Percentiles rank a stretch among this genome's conserved stretches.
Evolutionary conservation across 2,888 invertebrate species (phyloP).

Genomic region (Bhutanitis thaidina): DNA sequence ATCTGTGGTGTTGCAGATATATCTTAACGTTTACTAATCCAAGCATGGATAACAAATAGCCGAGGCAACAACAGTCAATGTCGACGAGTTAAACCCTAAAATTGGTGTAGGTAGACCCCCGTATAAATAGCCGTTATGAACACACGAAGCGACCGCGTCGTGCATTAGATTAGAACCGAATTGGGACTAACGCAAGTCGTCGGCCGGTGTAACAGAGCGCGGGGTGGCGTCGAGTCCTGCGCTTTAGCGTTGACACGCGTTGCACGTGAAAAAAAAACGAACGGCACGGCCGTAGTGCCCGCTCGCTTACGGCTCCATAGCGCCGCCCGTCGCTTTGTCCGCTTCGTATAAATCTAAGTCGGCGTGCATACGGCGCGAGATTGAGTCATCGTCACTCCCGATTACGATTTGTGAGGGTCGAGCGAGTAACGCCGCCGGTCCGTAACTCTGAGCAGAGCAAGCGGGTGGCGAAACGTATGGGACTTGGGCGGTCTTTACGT

Average conservation of each 20-base stretch:
- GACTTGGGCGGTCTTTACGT: no score
- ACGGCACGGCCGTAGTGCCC: slow-evolving; percentile 22
- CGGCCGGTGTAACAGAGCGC: slow-evolving; percentile 10
- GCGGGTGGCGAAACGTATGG: neutral
- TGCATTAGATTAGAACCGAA: no score
- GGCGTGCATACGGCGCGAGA: slow-evolving; percentile 28
- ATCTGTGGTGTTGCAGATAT: no score
- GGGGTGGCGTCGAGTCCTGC: slow-evolving; percentile 14
- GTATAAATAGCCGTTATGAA: no score
- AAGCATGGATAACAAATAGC: no score
- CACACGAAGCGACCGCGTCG: no score
- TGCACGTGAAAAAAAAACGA: slow-evolving; percentile 33
- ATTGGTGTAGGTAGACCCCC: no score
- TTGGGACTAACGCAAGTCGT: slow-evolving; percentile 10
- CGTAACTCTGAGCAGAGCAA: slow-evolving; percentile 15
- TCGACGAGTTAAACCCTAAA: no score
- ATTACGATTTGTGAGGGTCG: slow-evolving; percentile 34
- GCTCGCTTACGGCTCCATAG: slow-evolving; percentile 28
- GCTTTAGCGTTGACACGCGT: slow-evolving; percentile 23
- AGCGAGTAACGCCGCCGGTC: slow-evolving; percentile 13
- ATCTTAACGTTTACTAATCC: no score
- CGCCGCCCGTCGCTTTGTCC: slow-evolving; percentile 30
- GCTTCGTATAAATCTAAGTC: slow-evolving; percentile 34
- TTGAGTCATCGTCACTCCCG: slow-evolving; percentile 49
- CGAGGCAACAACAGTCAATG: no score